These are phyloP conservation scores for Volucella inflata DNA, from an alignment of 2,888 invertebrate genomes.

Conservation along the genomic window DNA sequence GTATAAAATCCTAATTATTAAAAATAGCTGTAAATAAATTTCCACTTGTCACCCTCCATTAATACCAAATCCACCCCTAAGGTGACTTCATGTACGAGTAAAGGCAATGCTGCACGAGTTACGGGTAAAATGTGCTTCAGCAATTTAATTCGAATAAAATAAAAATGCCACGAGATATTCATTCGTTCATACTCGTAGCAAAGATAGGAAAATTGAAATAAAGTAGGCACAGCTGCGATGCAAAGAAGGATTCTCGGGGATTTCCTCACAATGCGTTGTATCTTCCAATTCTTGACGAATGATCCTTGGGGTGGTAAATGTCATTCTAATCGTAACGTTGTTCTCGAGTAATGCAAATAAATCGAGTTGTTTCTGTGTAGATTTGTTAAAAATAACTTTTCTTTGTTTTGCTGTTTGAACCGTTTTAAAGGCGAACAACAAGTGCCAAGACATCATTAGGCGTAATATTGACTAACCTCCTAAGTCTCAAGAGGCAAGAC, in stretches of 20 bases:
- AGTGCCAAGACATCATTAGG: constrained; percentile 1
- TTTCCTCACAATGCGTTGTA: constrained; percentile 1
- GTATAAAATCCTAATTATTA: constrained; percentile 63
- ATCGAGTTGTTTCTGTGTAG: constrained; percentile 43
- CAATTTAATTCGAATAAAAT: constrained; percentile 65
- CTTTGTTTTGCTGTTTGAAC: neutral
- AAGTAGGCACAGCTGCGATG: constrained; percentile 40
- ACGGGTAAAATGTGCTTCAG: constrained; percentile 50
- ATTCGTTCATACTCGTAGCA: too few relatives aligned
- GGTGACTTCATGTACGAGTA: constrained; percentile 18
- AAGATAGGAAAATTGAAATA: constrained; percentile 59
- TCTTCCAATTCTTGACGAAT: constrained; percentile 60
- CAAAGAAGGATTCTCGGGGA: constrained; percentile 35
- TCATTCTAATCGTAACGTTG: constrained; percentile 14
- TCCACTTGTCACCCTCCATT: constrained; percentile 68
- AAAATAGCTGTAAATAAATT: constrained; percentile 72
- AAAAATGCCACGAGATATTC: constrained; percentile 54
- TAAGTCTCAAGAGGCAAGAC: constrained; percentile 18
- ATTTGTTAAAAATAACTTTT: constrained; percentile 9
- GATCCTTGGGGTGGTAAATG: constrained; percentile 43
- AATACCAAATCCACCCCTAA: constrained; percentile 65
- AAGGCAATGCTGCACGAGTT: too few relatives aligned
- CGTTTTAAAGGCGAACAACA: neutral
- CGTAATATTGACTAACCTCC: neutral
- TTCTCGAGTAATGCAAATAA: constrained; percentile 56